These are phyloP conservation scores for Empidonax traillii DNA, from an alignment of 2,113 vertebrate genomes.

Conservation along the genomic window DNA sequence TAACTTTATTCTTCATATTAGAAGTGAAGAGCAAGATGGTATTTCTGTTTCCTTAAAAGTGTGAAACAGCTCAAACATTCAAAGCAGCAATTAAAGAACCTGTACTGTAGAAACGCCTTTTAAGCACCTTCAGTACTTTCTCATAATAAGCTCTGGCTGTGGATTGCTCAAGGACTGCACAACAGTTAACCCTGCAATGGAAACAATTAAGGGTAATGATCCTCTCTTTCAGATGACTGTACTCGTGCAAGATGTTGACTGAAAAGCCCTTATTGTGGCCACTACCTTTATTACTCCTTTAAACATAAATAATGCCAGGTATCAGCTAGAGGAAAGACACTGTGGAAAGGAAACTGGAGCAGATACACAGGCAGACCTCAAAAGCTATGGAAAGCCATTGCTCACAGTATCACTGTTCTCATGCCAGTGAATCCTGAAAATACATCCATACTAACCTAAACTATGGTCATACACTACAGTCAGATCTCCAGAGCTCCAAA, in stretches of 20 bases:
- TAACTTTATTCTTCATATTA: neutral
- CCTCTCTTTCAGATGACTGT: neutral
- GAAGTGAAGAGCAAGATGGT: neutral
- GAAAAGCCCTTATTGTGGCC: neutral
- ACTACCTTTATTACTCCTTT: neutral
- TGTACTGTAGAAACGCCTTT: neutral
- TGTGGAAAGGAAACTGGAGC: neutral
- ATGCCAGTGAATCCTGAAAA: no score
- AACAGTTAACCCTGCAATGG: neutral
- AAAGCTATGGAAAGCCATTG: neutral
- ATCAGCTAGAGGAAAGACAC: neutral
- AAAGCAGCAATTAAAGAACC: neutral
- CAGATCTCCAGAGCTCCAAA: no score
- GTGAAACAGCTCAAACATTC: neutral
- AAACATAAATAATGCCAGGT: neutral
- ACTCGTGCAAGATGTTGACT: neutral
- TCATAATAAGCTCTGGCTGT: neutral
- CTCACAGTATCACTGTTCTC: no score
- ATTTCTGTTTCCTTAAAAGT: neutral
- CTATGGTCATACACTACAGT: no score
- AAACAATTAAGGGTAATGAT: neutral
- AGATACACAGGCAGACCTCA: neutral
- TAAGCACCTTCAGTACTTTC: neutral
- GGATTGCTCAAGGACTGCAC: neutral
- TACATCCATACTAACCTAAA: no score